Base-by-base conservation (phyloP, 1,140 invertebrate genomes). In the Saxidomus purpurata region DNA sequence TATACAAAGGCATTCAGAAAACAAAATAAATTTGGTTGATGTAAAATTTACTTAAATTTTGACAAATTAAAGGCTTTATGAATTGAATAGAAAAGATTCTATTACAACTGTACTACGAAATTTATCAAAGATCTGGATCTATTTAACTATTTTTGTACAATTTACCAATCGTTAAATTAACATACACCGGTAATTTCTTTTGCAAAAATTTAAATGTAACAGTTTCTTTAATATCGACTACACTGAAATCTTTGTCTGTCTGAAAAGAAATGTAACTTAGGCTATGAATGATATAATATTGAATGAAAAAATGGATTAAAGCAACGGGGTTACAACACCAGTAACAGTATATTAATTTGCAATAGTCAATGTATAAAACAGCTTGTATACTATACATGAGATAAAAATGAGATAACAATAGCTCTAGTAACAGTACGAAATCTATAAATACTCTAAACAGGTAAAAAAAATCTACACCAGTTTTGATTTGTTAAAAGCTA, bases 311-410 rank as follows among this genome's bases (percentile, higher is more conserved):
- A 38, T 71, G 67, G 67, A 71, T 40, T 40, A 71, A 36, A 28
- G 25, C 2, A 38, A 31, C 4, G 22, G 34, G 67, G 67, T 71
- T 71, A 71, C 67, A 71, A 71, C 67, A 38, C 11, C 19, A 8
- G 36, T 19, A 71, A 71, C 67, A 71, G 36, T 71, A 71, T 38
- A 38, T 19, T 71, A 36, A 38, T 28, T 71, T 36, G 67, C 34
- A 67, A 71, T 71, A 71, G 6, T 38, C 31, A 71, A 71, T 71
- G 67, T 71, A 71, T 40, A 71, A n/a, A 71, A 71, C 67, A 71
- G 34, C 34, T 71, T 38, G 28, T 71, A 71, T 22, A 71, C 3
- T 71, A 40, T 19, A 22, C n/a, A n/a, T n/a, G n/a, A n/a, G n/a
- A 59, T 59, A 59, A 59, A 6, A 59, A 59, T 59, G 67, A 36